Conservation (phyloP, 2,888 invertebrate species). For the Poecilus cupreus region DNA sequence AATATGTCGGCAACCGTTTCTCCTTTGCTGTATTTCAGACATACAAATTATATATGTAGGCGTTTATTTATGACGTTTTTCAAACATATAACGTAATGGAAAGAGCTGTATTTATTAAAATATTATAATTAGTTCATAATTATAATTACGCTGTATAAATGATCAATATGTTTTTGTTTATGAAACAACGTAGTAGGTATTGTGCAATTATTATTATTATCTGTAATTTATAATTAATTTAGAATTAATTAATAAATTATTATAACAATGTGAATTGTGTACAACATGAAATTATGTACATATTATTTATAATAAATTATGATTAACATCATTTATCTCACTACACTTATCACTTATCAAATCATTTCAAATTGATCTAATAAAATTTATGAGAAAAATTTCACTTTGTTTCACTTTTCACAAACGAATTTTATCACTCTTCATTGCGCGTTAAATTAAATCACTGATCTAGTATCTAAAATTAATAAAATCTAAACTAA, state of each 20-base stretch:
- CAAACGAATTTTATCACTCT: neutral
- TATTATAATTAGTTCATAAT: slow-evolving; percentile 10
- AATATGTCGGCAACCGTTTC: neutral
- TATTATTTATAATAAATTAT: neutral
- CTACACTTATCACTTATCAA: neutral
- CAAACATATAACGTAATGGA: neutral
- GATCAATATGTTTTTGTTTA: slow-evolving; percentile 14
- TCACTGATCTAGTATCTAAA: too few relatives aligned
- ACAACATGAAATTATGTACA: too few relatives aligned
- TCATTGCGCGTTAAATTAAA: neutral
- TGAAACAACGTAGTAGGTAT: neutral
- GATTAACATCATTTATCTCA: neutral
- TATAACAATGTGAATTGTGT: neutral
- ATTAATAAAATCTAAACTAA: neutral
- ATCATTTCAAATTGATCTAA: too few relatives aligned
- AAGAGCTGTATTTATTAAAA: neutral
- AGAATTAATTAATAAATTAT: slow-evolving; percentile 21
- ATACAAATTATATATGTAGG: neutral
- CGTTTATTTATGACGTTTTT: neutral
- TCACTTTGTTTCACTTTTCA: neutral
- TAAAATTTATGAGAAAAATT: too few relatives aligned
- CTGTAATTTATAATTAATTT: slow-evolving; percentile 8
- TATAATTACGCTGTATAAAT: slow-evolving; percentile 7
- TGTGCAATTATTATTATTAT: neutral
- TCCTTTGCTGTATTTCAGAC: neutral